phyloP scores from a whole-genome alignment of 1,140 invertebrate genomes.

The Brachionus plicatilis region DNA sequence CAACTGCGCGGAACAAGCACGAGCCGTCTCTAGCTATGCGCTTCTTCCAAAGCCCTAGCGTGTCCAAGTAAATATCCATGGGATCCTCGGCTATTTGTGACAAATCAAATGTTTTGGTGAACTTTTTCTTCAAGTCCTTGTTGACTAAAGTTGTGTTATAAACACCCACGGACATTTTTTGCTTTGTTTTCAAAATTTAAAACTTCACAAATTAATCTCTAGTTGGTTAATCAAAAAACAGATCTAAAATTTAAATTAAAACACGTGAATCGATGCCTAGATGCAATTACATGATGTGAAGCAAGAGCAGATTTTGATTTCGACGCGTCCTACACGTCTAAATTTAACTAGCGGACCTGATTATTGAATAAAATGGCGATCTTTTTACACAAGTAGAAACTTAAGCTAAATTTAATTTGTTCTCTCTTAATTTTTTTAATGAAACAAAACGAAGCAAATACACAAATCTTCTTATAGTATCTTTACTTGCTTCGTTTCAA shows the following conservation, averaged over 20 bases:
- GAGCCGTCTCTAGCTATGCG: slow-evolving; percentile 73
- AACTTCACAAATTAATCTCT: neutral
- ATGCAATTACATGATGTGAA: neutral
- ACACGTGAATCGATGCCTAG: neutral
- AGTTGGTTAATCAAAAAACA: neutral
- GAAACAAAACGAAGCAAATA: slow-evolving; percentile 18
- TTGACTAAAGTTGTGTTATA: neutral
- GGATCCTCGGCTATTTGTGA: slow-evolving; percentile 43
- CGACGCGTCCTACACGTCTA: neutral
- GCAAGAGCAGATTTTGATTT: neutral
- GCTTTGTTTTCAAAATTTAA: neutral
- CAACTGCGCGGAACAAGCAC: slow-evolving; percentile 74
- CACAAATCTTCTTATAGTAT: slow-evolving; percentile 14
- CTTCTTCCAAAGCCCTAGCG: slow-evolving; percentile 72
- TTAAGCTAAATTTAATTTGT: slow-evolving; percentile 32
- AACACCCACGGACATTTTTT: neutral
- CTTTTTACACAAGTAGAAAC: neutral
- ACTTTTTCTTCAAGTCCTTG: slow-evolving; percentile 33
- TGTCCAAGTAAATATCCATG: slow-evolving; percentile 71
- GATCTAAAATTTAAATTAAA: neutral
- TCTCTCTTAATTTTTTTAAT: neutral
- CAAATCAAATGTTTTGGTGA: slow-evolving; percentile 40
- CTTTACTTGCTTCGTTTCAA: neutral
- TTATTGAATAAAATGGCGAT: neutral
- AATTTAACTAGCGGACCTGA: neutral